A percentile compares a stretch with the other conserved stretches of the same genome.
Evolutionary conservation across 2,888 invertebrate genomes (phyloP).

Genomic region (Tridacna gigas): DNA sequence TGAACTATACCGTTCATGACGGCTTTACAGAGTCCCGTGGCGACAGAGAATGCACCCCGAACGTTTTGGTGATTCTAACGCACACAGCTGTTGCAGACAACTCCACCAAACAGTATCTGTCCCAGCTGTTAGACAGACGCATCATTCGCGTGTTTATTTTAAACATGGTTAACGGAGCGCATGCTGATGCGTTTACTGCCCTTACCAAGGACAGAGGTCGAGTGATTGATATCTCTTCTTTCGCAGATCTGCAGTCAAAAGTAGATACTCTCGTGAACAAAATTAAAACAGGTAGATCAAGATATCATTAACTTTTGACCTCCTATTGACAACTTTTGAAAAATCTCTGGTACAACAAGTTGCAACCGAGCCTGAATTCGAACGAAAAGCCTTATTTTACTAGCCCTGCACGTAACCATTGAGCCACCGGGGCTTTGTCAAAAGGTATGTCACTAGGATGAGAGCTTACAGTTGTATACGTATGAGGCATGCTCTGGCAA

Average conservation of each 20-base stretch:
- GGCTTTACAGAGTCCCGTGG: constrained; percentile 35
- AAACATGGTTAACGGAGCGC: not conserved
- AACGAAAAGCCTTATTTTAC: too few relatives aligned
- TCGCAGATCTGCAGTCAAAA: not conserved
- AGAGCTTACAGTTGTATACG: too few relatives aligned
- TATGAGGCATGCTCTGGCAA: too few relatives aligned
- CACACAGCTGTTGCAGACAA: constrained; percentile 6
- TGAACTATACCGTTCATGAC: constrained; percentile 29
- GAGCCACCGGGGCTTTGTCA: too few relatives aligned
- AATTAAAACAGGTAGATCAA: constrained; percentile 12
- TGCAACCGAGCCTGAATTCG: too few relatives aligned
- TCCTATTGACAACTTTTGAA: too few relatives aligned
- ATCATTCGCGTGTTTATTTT: constrained; percentile 14
- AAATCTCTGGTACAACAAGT: too few relatives aligned
- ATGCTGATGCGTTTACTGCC: not conserved
- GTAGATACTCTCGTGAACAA: not conserved
- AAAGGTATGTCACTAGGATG: too few relatives aligned
- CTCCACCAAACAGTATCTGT: not conserved
- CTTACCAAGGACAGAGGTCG: constrained; percentile 20
- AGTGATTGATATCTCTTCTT: constrained; percentile 4
- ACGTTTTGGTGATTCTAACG: constrained; percentile 27
- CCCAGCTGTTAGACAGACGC: not conserved
- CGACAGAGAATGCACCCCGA: constrained; percentile 34
- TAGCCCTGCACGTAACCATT: too few relatives aligned
- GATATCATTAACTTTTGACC: too few relatives aligned